These are phyloP conservation scores for Carettochelys insculpta DNA, from an alignment of 2,113 vertebrate species.

Conservation along the genomic window DNA sequence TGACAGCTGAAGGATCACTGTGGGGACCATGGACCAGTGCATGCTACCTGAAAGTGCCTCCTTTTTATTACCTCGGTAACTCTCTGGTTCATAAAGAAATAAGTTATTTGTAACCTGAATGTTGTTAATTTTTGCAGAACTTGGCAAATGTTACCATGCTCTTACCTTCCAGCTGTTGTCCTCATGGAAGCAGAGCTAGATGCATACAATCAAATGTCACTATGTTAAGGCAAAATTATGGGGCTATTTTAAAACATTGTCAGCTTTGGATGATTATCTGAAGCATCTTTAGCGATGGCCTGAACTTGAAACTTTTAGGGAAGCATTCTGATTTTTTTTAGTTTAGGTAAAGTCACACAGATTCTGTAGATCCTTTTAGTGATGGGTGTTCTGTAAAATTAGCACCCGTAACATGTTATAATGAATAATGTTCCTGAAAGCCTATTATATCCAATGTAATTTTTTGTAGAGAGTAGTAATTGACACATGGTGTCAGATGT, in stretches of 20 bases:
- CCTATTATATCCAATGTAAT: background rate
- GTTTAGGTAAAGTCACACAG: background rate
- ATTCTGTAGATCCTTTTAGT: background rate
- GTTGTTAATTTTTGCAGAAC: background rate
- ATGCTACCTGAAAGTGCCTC: background rate
- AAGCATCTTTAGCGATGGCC: background rate
- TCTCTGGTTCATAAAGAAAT: background rate
- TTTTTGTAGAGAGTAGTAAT: background rate
- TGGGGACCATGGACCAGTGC: background rate
- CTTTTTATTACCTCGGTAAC: background rate
- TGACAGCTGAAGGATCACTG: background rate
- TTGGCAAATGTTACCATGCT: background rate
- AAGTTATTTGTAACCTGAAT: background rate
- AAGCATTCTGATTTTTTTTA: background rate
- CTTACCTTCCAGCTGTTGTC: background rate
- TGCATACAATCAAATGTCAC: background rate
- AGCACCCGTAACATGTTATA: background rate
- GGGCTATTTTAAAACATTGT: background rate
- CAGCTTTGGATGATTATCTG: background rate
- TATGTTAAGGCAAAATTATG: background rate
- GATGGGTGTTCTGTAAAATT: background rate
- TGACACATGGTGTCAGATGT: fast-evolving
- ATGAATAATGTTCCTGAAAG: background rate
- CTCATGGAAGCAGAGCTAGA: background rate
- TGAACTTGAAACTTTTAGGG: background rate